These are phyloP conservation scores for Camponotus vicinus DNA, from an alignment of 1,140 invertebrate genomes.

Conservation along the genomic window DNA sequence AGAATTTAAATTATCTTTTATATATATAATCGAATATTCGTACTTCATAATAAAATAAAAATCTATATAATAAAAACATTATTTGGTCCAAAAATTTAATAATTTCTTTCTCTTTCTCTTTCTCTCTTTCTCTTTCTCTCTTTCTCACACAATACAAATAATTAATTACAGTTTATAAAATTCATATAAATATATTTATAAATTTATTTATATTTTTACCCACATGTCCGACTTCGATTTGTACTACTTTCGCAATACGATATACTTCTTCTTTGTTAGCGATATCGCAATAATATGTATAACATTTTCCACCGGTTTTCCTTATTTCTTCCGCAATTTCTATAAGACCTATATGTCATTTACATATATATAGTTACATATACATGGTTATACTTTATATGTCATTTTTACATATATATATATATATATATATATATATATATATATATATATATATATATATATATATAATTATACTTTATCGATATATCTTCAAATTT, in stretches of 20 bases:
- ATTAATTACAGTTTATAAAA: too few relatives aligned
- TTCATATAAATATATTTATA: neutral
- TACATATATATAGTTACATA: neutral
- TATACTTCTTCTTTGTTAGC: conserved; percentile 94
- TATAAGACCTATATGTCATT: conserved; percentile 88
- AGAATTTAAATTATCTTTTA: too few relatives aligned
- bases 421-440: too few relatives aligned
- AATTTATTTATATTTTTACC: conserved; percentile 74
- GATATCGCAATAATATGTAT: conserved; percentile 93
- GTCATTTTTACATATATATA: neutral
- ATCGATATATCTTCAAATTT: too few relatives aligned
- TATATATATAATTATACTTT: neutral
- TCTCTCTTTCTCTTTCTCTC: too few relatives aligned
- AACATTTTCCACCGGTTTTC: conserved; percentile 90
- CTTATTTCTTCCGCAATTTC: conserved; percentile 92
- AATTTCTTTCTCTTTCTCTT: too few relatives aligned
- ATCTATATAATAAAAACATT: too few relatives aligned
- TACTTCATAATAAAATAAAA: too few relatives aligned
- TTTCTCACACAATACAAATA: too few relatives aligned
- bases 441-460: too few relatives aligned
- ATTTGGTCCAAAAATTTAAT: too few relatives aligned
- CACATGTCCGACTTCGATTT: conserved; percentile 94
- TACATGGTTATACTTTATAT: conserved; percentile 74
- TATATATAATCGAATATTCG: too few relatives aligned
- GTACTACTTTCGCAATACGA: conserved; percentile 92